Conservation (phyloP, 2,888 invertebrate genomes). For the Raillietiella orientalis region DNA sequence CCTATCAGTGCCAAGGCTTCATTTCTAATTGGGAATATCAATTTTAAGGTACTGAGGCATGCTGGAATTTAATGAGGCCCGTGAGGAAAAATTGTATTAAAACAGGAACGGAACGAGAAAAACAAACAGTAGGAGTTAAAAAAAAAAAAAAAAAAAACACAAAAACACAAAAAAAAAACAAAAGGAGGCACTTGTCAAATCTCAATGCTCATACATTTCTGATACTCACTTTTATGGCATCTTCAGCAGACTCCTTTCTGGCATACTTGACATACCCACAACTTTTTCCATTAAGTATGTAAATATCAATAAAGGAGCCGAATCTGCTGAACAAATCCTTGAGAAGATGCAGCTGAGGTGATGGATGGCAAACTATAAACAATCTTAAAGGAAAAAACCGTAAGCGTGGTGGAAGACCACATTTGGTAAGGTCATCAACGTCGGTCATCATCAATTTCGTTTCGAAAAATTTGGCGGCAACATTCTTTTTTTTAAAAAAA, state of each 20-base stretch:
- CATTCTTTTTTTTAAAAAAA: neutral
- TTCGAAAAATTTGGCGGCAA: too few relatives aligned
- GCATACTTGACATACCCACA: constrained; percentile 76
- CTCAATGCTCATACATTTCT: neutral
- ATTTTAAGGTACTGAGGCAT: too few relatives aligned
- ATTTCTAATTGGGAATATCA: too few relatives aligned
- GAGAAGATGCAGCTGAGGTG: constrained; percentile 38
- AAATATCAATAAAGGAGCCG: constrained; percentile 62
- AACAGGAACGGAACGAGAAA: neutral
- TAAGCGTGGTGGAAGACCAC: too few relatives aligned
- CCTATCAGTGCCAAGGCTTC: too few relatives aligned
- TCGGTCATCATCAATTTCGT: too few relatives aligned
- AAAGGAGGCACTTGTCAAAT: neutral
- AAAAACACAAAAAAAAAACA: constrained; percentile 1
- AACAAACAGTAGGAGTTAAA: neutral
- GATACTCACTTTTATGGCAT: constrained; percentile 28
- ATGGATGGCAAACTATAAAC: constrained; percentile 21
- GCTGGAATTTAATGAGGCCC: too few relatives aligned
- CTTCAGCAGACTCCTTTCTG: constrained; percentile 31
- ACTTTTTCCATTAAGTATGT: constrained; percentile 55
- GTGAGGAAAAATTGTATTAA: constrained; percentile 1
- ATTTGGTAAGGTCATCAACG: too few relatives aligned
- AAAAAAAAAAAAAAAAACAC: neutral
- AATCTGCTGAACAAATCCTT: constrained; percentile 69
- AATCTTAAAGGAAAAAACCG: constrained; percentile 12